Conservation (phyloP, 2,797 vertebrate genomes). For the Thamnophis elegans region DNA sequence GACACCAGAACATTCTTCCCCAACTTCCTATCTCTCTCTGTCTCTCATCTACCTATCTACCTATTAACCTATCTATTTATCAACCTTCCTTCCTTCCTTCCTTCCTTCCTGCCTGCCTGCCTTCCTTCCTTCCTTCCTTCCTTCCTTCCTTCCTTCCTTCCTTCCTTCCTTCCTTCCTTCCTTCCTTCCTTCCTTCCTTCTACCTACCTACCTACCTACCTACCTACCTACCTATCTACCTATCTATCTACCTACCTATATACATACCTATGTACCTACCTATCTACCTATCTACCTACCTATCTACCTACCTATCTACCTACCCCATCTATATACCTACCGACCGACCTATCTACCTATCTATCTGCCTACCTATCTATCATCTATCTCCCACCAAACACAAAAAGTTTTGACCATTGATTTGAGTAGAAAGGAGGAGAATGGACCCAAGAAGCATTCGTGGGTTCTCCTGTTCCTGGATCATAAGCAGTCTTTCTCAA, state of each 20-base stretch:
- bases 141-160: too few relatives aligned
- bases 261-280: too few relatives aligned
- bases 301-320: not conserved
- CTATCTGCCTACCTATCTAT: not conserved
- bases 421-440: not conserved
- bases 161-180: too few relatives aligned
- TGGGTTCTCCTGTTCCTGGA: not conserved
- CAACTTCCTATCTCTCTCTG: not conserved
- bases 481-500: not conserved
- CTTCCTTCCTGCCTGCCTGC: not conserved
- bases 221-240: too few relatives aligned
- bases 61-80: too few relatives aligned
- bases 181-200: too few relatives aligned
- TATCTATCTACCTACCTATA: not conserved
- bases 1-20: not conserved
- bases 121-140: too few relatives aligned
- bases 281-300: too few relatives aligned
- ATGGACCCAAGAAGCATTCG: not conserved
- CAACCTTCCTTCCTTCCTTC: too few relatives aligned
- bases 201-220: too few relatives aligned
- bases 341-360: not conserved
- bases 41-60: too few relatives aligned
- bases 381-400: not conserved
- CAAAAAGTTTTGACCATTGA: not conserved
- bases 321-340: too few relatives aligned